Conservation (phyloP, 1,140 invertebrate species). For the Trachelipus rathkii region DNA sequence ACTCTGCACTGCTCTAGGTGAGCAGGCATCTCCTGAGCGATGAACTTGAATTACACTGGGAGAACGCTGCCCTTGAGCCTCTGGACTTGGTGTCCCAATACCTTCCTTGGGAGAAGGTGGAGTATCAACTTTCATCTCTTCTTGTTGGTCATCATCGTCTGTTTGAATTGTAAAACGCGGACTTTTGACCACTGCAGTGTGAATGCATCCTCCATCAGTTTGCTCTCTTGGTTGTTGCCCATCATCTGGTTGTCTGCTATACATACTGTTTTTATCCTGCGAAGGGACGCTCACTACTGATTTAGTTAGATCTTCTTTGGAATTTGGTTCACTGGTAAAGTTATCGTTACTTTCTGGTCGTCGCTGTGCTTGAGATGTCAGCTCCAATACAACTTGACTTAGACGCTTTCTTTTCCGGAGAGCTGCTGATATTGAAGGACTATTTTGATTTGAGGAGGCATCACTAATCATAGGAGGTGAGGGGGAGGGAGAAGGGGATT, state of each 20-base stretch:
- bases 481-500: background rate
- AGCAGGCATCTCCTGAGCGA: slow-evolving; percentile 29
- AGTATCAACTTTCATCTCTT: slow-evolving; percentile 44
- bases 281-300: slow-evolving; percentile 17
- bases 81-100: slow-evolving; percentile 25
- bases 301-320: slow-evolving; percentile 25
- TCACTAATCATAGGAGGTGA: slow-evolving; percentile 4
- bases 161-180: slow-evolving; percentile 38
- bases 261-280: slow-evolving; percentile 28
- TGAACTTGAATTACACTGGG: slow-evolving; percentile 42
- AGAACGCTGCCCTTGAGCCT: slow-evolving; percentile 25
- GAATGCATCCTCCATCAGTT: slow-evolving; percentile 28
- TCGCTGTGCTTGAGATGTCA: slow-evolving; percentile 54
- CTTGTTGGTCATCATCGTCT: slow-evolving; percentile 32
- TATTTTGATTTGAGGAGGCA: background rate
- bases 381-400: slow-evolving; percentile 68
- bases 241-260: slow-evolving; percentile 27
- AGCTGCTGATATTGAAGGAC: background rate
- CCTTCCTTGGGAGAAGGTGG: slow-evolving; percentile 37
- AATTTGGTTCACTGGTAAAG: slow-evolving; percentile 36
- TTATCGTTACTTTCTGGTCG: slow-evolving; percentile 19
- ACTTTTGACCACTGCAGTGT: slow-evolving; percentile 33
- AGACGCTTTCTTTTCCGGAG: slow-evolving; percentile 63
- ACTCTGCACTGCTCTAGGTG: slow-evolving; percentile 39
- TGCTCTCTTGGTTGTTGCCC: slow-evolving; percentile 29